A percentile compares a stretch with the other conserved stretches of the same genome.
phyloP scores from a whole-genome alignment of 1,140 invertebrate species.

The Platyscapa corneri region DNA sequence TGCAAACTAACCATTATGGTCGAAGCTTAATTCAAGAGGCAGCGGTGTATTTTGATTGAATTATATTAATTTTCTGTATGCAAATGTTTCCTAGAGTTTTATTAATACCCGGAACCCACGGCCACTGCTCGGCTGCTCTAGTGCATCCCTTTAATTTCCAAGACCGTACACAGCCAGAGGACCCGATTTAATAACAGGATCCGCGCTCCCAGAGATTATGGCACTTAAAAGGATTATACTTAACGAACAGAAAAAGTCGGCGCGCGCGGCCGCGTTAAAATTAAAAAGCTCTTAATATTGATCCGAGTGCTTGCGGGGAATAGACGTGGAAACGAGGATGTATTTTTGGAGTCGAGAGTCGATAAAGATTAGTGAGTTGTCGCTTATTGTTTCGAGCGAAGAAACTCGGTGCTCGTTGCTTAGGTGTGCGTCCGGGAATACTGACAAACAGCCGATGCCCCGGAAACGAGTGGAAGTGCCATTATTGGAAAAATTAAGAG shows the following conservation, averaged over 20 bases:
- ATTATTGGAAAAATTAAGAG: constrained; percentile 69
- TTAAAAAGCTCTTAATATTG: not conserved
- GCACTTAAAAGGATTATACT: not conserved
- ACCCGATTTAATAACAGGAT: not conserved
- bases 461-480: constrained; percentile 53
- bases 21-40: too few species aligned
- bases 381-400: constrained; percentile 40
- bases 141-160: not conserved
- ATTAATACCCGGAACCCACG: too few species aligned
- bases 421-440: not conserved
- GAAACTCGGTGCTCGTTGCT: not conserved
- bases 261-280: too few species aligned
- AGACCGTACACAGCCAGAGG: not conserved
- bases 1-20: too few species aligned
- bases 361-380: constrained; percentile 30
- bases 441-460: constrained; percentile 63
- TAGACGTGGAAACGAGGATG: not conserved
- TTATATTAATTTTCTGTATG: not conserved
- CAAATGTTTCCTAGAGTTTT: too few species aligned
- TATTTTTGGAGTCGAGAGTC: not conserved
- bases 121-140: not conserved
- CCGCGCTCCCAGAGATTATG: not conserved
- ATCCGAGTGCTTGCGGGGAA: not conserved
- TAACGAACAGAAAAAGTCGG: not conserved
- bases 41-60: too few species aligned